Base-by-base conservation (phyloP, 2,888 invertebrate species). In the Diadromus collaris region DNA sequence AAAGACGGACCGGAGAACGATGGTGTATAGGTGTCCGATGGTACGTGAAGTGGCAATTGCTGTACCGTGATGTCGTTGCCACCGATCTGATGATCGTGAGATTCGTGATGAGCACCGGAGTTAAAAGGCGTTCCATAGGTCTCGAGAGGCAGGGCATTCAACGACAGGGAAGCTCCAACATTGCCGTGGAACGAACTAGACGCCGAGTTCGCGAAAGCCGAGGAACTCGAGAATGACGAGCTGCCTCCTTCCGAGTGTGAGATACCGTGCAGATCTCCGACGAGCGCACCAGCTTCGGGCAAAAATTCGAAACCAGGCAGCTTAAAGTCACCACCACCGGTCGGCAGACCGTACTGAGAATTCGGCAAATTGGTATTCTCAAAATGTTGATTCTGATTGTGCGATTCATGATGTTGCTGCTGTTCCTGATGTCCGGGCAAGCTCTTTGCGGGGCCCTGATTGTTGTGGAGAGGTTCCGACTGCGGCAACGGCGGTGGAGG, bases 401-500 rank as follows among this genome's bases (percentile, higher is more conserved):
- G 83, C 27, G 83, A 82, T 3, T 82, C 78, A 29, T 73, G 77
- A 29, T 78, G 34, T 27, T 78, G 75, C 48, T 81, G 69, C 10
- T 73, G 81, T 38, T 79, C 77, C n/a, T 68, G 69, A 72, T 79
- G 73, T 24, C 51, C 76, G 13, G 78, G 64, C 73, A 77, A 32
- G 41, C 76, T 74, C 34, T 85, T 80, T 16, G 85, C 86, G 3
- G 85, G 83, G 0, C 83, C 86, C 68, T 86, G 85, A 13, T 86
- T 86, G 24, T 85, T 88, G 76, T 91, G 89, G 21, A 90, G 74
- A 1, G 89, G 89, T 19, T 90, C 90, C 70, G 85, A 84, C 32
- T 89, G 86, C 2, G 90, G 90, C 21, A 91, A 79, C 6, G 83
- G 84, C 1, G 89, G 90, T 13, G 90, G 90, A 10, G 90, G 90